These are phyloP conservation scores for Ooceraea biroi DNA, from an alignment of 1,140 invertebrate species.

Conservation along the genomic window DNA sequence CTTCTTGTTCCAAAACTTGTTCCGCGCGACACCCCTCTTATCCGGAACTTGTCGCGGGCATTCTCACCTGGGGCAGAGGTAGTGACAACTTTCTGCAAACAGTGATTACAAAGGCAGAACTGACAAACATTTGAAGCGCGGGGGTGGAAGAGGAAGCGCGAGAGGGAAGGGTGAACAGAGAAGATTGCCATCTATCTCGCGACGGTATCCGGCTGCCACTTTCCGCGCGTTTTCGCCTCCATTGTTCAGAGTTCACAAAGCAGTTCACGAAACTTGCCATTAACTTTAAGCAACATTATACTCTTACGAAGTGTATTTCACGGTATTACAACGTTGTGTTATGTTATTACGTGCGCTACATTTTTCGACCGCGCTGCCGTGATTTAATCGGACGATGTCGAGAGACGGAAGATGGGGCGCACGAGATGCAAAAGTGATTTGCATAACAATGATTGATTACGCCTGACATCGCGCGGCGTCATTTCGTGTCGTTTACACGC, in stretches of 20 bases:
- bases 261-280: conserved; percentile 1
- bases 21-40: conserved; percentile 47
- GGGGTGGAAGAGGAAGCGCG: too few relatives aligned
- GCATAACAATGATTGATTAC: conserved; percentile 44
- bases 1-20: conserved; percentile 67
- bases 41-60: conserved; percentile 71
- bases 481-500: conserved; percentile 10
- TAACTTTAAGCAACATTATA: conserved; percentile 29
- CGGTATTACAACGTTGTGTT: neutral
- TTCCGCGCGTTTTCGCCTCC: conserved; percentile 4
- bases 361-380: neutral
- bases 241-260: conserved; percentile 14
- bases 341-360: neutral
- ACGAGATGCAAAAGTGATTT: neutral
- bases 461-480: neutral
- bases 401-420: neutral
- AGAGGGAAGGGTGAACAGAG: neutral
- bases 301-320: neutral
- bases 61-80: conserved; percentile 21
- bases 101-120: conserved; percentile 50
- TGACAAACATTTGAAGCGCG: conserved; percentile 47
- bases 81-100: conserved; percentile 53
- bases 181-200: conserved; percentile 43
- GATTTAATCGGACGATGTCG: conserved; percentile 11
- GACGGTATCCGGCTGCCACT: conserved; percentile 31